Percentiles rank a stretch among this genome's conserved stretches.
Conservation (phyloP, 2,888 invertebrate species). For the Trisateles emortualis region DNA sequence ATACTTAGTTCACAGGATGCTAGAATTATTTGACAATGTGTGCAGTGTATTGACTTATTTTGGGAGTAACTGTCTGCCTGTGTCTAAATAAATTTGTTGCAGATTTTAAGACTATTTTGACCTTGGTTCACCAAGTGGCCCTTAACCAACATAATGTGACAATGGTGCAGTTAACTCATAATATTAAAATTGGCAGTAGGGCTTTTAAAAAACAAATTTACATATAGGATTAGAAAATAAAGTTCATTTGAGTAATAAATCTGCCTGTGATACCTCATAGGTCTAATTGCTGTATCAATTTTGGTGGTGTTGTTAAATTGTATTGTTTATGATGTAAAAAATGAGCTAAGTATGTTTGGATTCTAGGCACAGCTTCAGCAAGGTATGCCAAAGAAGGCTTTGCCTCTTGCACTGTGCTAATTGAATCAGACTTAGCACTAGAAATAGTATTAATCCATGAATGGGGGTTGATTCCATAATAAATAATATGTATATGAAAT, state of each 20-base stretch:
- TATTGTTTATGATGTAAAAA: conserved; percentile 37
- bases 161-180: conserved; percentile 28
- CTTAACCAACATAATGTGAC: conserved; percentile 17
- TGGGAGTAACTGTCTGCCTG: conserved; percentile 29
- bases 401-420: conserved; percentile 21
- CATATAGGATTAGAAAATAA: conserved; percentile 28
- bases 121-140: conserved; percentile 25
- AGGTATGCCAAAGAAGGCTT: conserved; percentile 1
- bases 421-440: conserved; percentile 38
- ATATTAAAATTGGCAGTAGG: conserved; percentile 35
- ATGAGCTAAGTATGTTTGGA: conserved; percentile 29
- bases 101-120: conserved; percentile 35
- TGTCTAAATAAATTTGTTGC: conserved; percentile 33
- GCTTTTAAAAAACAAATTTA: conserved; percentile 22
- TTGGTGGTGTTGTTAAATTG: conserved; percentile 45
- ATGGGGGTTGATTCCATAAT: conserved; percentile 47
- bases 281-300: conserved; percentile 43
- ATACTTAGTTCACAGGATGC: conserved; percentile 56
- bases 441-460: conserved; percentile 46
- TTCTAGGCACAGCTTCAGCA: conserved; percentile 25
- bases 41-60: conserved; percentile 57
- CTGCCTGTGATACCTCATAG: conserved; percentile 52
- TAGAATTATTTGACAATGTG: conserved; percentile 55
- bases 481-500: conserved; percentile 43
- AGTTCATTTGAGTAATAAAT: conserved; percentile 41